Evolutionary conservation across 2,888 invertebrate species (phyloP).

Genomic region (Acronicta leporina): DNA sequence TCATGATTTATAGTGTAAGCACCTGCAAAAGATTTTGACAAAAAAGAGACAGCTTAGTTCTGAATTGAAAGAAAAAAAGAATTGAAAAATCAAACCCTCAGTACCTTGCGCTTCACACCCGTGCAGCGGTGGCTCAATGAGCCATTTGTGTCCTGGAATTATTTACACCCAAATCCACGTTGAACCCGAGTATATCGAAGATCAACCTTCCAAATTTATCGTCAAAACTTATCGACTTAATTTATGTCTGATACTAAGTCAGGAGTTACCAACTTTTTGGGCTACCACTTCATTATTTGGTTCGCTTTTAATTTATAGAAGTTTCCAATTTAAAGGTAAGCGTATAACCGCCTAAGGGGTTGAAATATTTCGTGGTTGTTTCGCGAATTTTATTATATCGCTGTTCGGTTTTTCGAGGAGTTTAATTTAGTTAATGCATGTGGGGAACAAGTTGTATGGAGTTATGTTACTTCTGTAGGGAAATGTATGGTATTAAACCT

Average conservation of each 20-base stretch:
- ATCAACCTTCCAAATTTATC: conserved; percentile 72
- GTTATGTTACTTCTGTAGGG: neutral
- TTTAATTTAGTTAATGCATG: conserved; percentile 31
- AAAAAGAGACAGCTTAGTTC: no score
- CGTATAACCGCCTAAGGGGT: conserved; percentile 67
- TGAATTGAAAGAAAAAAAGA: no score
- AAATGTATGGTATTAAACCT: conserved; percentile 1
- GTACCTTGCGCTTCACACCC: no score
- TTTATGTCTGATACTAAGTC: conserved; percentile 85
- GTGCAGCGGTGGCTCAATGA: no score
- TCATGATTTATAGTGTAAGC: no score
- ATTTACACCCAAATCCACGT: no score
- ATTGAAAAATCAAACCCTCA: no score
- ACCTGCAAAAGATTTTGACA: no score
- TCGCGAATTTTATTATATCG: conserved; percentile 50
- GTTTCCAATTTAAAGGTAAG: conserved; percentile 73
- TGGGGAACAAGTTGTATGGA: conserved; percentile 19
- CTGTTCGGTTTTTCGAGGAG: conserved; percentile 35
- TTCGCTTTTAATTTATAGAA: conserved; percentile 84
- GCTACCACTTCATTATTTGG: conserved; percentile 82
- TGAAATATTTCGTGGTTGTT: conserved; percentile 63
- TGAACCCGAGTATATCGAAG: conserved; percentile 37
- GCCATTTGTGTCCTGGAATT: no score
- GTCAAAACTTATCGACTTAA: conserved; percentile 81
- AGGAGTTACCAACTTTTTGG: conserved; percentile 75